Base-by-base conservation (phyloP, 2,888 invertebrate species). In the Drosophila meridionalis region DNA sequence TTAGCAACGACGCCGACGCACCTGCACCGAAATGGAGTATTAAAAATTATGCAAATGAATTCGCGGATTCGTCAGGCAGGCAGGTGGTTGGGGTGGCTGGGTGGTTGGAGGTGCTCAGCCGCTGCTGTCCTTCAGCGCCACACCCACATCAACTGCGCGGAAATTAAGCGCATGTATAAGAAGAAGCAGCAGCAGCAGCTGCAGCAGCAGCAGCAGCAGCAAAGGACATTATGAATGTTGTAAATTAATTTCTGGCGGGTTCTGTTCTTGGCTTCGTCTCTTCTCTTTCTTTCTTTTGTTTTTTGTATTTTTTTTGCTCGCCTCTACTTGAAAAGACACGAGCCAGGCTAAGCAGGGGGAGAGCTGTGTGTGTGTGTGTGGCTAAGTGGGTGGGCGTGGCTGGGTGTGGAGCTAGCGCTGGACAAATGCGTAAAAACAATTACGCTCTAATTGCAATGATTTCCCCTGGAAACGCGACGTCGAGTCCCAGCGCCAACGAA, bases 11-110 rank as follows among this genome's bases (percentile, higher is more conserved):
- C 74, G 80, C 67, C 73, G 75, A 78, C 80, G 76, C 87, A 77
- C 78, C 87, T 76, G 83, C 87, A 80, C 71, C 77, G 89, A 92
- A 91, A 91, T 91, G 92, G 90, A 91, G 91, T 90, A 92, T 92
- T 92, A 92, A 92, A 92, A 92, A 93, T 92, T 92, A 92, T 92
- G 92, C 91, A 92, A 93, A 92, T 92, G 92, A 91, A 91, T 91
- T 90, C 90, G 87, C 73, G 80, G 69, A 83, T 79, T 89, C 85
- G 89, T 42, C 56, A 56, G 56, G 56, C 55, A 20, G 36, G 14
- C 28, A 53, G 34, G 53, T 36, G 53, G 38, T n/a, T 55, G 36
- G 53, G 52, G 52, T n/a, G n/a, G n/a, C 1, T 38, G 38, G 40
- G 36, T 20, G 38, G 56, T n/a, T 36, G 56, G 56, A 40, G 56